These are phyloP conservation scores for Tetanocera ferruginea DNA, from an alignment of 2,888 invertebrate species.

Conservation along the genomic window DNA sequence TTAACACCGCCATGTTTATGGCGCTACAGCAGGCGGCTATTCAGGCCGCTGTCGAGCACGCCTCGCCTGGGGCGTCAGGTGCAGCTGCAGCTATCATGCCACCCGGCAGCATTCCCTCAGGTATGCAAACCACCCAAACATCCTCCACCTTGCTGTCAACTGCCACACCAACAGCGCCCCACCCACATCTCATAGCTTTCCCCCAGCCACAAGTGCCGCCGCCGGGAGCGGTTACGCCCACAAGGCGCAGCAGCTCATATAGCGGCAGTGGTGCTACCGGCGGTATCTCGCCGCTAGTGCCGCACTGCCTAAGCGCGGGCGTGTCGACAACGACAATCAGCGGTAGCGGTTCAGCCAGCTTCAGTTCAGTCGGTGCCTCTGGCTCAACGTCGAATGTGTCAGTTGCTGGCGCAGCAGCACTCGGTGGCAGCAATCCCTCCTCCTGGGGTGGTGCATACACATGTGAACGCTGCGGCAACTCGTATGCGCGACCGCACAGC, in stretches of 20 bases:
- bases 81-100: conserved; percentile 49
- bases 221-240: conserved; percentile 49
- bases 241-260: conserved; percentile 61
- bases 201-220: conserved; percentile 44
- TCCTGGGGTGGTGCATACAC: conserved; percentile 67
- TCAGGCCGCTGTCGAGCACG: conserved; percentile 33
- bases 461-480: conserved; percentile 74
- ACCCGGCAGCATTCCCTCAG: conserved; percentile 47
- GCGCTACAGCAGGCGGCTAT: conserved; percentile 56
- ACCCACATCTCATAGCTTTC: conserved; percentile 51
- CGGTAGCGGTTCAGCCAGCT: conserved; percentile 43
- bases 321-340: conserved; percentile 46
- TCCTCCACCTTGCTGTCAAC: conserved; percentile 50
- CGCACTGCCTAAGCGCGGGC: conserved; percentile 46
- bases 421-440: conserved; percentile 48
- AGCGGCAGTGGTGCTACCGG: conserved; percentile 44
- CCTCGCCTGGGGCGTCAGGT: conserved; percentile 33
- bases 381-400: conserved; percentile 35
- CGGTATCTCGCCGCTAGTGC: conserved; percentile 35
- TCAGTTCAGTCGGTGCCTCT: conserved; percentile 47
- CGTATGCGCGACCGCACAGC: conserved; percentile 73
- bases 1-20: conserved; percentile 60
- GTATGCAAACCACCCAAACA: conserved; percentile 50
- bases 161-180: conserved; percentile 70
- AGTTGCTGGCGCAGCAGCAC: conserved; percentile 44